Conservation (phyloP, 2,113 vertebrate species). For the Malurus melanocephalus region DNA sequence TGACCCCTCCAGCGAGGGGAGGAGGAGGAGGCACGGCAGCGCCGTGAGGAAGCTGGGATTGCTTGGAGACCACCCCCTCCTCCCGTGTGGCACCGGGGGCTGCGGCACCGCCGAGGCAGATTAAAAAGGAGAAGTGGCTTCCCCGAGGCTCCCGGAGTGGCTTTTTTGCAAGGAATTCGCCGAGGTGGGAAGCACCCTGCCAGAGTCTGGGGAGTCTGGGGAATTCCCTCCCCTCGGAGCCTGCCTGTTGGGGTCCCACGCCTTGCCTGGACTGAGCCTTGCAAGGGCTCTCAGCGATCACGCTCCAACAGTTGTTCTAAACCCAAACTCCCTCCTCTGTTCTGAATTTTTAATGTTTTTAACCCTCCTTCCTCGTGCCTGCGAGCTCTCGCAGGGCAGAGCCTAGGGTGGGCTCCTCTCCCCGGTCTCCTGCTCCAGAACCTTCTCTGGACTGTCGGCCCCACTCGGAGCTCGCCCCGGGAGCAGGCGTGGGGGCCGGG, state of each 20-base stretch:
- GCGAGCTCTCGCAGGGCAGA: accelerated
- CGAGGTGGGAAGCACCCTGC: neutral
- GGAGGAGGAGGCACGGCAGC: neutral
- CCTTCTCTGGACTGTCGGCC: neutral
- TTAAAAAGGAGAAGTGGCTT: conserved; percentile 44
- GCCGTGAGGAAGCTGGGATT: neutral
- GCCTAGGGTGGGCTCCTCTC: neutral
- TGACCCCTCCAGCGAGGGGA: conserved; percentile 5
- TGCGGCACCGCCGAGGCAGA: neutral
- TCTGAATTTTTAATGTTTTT: conserved; percentile 8
- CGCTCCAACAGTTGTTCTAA: neutral
- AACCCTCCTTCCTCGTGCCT: accelerated
- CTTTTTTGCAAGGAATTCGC: neutral
- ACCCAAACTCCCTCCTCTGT: neutral
- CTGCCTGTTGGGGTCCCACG: neutral
- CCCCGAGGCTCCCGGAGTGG: neutral
- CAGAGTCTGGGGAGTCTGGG: accelerated
- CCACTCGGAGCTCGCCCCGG: neutral
- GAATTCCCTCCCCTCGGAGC: neutral
- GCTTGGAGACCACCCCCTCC: neutral
- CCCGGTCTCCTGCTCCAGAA: neutral
- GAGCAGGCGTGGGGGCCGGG: neutral
- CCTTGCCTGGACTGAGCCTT: neutral
- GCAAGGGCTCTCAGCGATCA: accelerated
- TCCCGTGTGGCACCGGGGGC: neutral